Evolutionary conservation across 2,113 vertebrate genomes (phyloP).

Genomic region (Capreolus pygargus): DNA sequence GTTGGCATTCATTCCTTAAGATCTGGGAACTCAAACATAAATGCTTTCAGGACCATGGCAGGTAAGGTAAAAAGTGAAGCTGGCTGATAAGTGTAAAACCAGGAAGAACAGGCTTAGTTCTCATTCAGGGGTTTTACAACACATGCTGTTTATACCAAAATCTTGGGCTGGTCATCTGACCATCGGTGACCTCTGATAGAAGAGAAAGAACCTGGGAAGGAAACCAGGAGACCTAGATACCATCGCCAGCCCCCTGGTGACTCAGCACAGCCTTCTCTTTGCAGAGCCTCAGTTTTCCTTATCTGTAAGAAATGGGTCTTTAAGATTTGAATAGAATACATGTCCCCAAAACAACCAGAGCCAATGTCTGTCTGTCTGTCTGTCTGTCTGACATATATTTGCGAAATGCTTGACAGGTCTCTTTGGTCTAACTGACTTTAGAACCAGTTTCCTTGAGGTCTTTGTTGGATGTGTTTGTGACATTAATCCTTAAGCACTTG

Average conservation of each 20-base stretch:
- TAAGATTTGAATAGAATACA: not conserved
- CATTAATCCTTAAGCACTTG: not conserved
- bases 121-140: not conserved
- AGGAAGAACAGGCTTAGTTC: not conserved
- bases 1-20: not conserved
- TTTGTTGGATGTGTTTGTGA: not conserved
- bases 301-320: not conserved
- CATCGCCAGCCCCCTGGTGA: not conserved
- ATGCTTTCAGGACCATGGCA: not conserved
- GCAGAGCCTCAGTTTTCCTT: not conserved
- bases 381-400: not conserved
- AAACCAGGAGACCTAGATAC: not conserved
- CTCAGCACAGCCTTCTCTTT: not conserved
- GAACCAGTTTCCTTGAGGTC: not conserved
- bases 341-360: not conserved
- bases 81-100: not conserved
- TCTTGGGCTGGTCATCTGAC: not conserved
- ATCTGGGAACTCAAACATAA: not conserved
- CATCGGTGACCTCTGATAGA: not conserved
- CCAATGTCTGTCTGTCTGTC: not conserved
- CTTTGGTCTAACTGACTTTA: not conserved
- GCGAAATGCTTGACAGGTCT: not conserved
- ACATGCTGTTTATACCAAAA: not conserved
- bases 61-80: constrained; percentile 14
- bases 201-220: not conserved